These are phyloP conservation scores for Clanis bilineata DNA, from an alignment of 2,888 invertebrate genomes.

Conservation along the genomic window DNA sequence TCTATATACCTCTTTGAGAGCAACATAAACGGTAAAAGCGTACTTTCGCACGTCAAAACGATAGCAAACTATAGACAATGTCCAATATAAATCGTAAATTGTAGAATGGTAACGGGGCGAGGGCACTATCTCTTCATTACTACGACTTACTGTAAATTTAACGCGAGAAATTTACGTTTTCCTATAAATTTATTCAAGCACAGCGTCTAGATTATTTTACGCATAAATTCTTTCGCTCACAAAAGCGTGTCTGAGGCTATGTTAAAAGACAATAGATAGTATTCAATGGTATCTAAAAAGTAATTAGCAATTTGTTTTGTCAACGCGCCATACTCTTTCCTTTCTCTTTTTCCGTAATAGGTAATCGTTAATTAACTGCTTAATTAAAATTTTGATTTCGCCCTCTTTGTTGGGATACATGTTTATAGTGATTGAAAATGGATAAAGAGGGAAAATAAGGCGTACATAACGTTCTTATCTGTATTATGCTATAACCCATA, in stretches of 20 bases:
- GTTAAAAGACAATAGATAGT: slow-evolving; percentile 25
- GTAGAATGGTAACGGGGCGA: slow-evolving; percentile 43
- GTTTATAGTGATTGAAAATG: slow-evolving; percentile 2
- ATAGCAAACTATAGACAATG: slow-evolving; percentile 14
- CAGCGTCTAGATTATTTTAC: slow-evolving; percentile 37
- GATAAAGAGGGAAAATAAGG: not conserved
- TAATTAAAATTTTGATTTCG: slow-evolving; percentile 3
- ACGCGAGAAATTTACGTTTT: slow-evolving; percentile 45
- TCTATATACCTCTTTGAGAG: no score
- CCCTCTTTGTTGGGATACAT: slow-evolving; percentile 4
- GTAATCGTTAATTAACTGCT: slow-evolving; percentile 31
- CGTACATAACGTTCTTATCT: not conserved
- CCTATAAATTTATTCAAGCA: slow-evolving; percentile 40
- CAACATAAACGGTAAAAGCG: not conserved
- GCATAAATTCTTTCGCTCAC: slow-evolving; percentile 38
- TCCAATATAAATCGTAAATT: slow-evolving; percentile 43
- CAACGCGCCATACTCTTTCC: slow-evolving; percentile 8
- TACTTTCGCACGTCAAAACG: not conserved
- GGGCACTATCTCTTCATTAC: slow-evolving; percentile 41
- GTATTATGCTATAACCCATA: not conserved
- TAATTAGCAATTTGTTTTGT: slow-evolving; percentile 18
- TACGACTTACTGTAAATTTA: slow-evolving; percentile 41
- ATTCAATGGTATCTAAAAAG: slow-evolving; percentile 13
- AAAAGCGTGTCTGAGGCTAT: slow-evolving; percentile 28
- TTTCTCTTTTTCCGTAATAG: slow-evolving; percentile 12